Evolutionary conservation across 2,113 vertebrate species (phyloP), one percentile per base, ranked within the genome.

Genomic region (Anhinga rufa): DNA sequence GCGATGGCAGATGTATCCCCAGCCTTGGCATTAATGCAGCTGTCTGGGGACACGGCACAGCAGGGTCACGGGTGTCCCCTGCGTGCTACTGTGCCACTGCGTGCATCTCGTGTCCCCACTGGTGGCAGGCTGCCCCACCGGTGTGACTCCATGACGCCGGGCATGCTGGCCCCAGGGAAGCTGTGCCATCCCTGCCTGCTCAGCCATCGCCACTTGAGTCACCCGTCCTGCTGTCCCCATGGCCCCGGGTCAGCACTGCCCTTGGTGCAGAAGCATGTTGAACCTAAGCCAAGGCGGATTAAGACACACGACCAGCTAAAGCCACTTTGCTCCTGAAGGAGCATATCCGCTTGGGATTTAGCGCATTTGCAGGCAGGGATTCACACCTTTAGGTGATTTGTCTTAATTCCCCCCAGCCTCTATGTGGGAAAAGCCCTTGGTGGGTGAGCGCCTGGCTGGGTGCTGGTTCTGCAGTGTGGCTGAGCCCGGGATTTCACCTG

Each of bases 301-400:
- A 96, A 93, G 90, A 36, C 38, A 29, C 4, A 29, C 4, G 3
- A 42, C 31, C 25, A 46, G 75, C 62, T 85, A 95, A 96, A 96
- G 94, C 96, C 90, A 88, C 93, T 96, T 95, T 93, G 79, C 87
- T 94, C 68, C 93, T 19, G 75, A 66, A 51, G 3, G 4, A 86
- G 71, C 82, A 66, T 65, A 96, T 96, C 95, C 70, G 85, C 66
- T 87, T 54, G 96, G 94, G 94, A 90, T 94, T 97, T 96, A 96
- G 79, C 78, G 44, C 87, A 82, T 96, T 96, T 94, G 68, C 85
- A 42, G 89, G 82, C 92, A 58, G 84, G 84, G 94, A 94, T 97
- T 96, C 94, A 82, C 96, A 96, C 96, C 94, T 94, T 82, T 80
- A 82, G 93, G 85, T 90, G 94, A 92, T 94, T 92, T 93, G 82